A percentile compares a stretch with the other conserved stretches of the same genome.
phyloP scores from a whole-genome alignment of 1,140 invertebrate genomes.

The Anastatus disparis region DNA sequence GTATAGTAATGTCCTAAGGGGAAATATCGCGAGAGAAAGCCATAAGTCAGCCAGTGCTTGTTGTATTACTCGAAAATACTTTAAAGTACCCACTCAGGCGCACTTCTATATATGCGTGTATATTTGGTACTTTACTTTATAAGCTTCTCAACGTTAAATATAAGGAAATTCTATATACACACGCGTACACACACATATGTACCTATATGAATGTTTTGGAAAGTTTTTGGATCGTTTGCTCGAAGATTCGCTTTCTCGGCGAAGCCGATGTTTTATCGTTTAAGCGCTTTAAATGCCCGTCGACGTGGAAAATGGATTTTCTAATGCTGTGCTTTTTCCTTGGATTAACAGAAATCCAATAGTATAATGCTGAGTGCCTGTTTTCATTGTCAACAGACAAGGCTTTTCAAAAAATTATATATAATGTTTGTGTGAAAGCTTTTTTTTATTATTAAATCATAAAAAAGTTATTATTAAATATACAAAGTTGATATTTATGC shows the following conservation, averaged over 20 bases:
- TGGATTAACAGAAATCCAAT: not conserved
- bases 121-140: too few species aligned
- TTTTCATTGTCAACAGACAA: constrained; percentile 23
- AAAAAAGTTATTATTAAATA: too few species aligned
- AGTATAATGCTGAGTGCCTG: not conserved
- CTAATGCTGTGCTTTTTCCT: constrained; percentile 20
- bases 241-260: not conserved
- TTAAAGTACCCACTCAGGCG: constrained; percentile 62
- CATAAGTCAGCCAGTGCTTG: constrained; percentile 67
- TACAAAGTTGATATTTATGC: too few species aligned
- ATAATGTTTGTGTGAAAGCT: not conserved
- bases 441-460: too few species aligned
- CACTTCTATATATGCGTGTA: not conserved
- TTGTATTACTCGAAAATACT: constrained; percentile 66
- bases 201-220: constrained; percentile 17
- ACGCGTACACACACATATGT: constrained; percentile 28
- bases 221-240: not conserved
- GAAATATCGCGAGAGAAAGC: constrained; percentile 51
- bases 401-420: not conserved
- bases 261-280: constrained; percentile 40
- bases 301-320: constrained; percentile 40
- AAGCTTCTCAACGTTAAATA: too few species aligned
- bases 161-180: too few species aligned
- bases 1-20: constrained; percentile 35
- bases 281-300: constrained; percentile 21